Base-by-base conservation (phyloP, 2,797 vertebrate genomes). In the Capromys pilorides region DNA sequence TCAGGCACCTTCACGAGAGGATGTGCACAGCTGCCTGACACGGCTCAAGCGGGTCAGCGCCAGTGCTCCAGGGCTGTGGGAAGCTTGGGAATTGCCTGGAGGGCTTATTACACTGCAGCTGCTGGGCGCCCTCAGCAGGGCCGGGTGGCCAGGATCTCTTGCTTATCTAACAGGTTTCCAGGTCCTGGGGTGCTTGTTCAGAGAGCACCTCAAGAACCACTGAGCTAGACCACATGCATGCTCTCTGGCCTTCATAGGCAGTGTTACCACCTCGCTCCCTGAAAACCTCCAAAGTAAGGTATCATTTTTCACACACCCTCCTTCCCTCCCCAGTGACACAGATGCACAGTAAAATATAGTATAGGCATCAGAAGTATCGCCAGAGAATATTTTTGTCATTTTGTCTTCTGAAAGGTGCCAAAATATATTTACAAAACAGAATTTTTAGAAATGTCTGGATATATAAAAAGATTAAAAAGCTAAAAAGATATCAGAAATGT, bases 391-490 rank as follows among this genome's bases (percentile, higher is more conserved):
- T 77, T 11, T 69, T 67, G 5, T 33, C 14, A 16, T 33, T 67
- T 26, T 85, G 41, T 67, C 77, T 59, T 16, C 0, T 71, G 59
- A 86, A 93, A 61, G 86, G 75, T 54, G 41, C 36, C 45, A 59
- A 12, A 85, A 11, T 57, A 84, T 13, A 82, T 87, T 83, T 82
- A 88, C 19, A 86, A 88, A 92, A 79, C 54, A 90, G n/a, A n/a
- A 14, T 33, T 78, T 92, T 33, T 67, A 75, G 51, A 94, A 94
- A 77, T 84, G 54, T 69, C 39, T 45, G 64, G 33, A 33, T 91
- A 66, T 45, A 84, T 13, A 66, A 21, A 88, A 67, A 79, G 82
- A 92, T 67, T 59, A 75, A 93, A 89, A 59, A 45, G 59, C 51
- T 89, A 28, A 45, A 86, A 93, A 77, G 77, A 64, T 75, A 75